Evolutionary conservation across 2,797 vertebrate species (phyloP).

Genomic region (Danio jaintianensis): DNA sequence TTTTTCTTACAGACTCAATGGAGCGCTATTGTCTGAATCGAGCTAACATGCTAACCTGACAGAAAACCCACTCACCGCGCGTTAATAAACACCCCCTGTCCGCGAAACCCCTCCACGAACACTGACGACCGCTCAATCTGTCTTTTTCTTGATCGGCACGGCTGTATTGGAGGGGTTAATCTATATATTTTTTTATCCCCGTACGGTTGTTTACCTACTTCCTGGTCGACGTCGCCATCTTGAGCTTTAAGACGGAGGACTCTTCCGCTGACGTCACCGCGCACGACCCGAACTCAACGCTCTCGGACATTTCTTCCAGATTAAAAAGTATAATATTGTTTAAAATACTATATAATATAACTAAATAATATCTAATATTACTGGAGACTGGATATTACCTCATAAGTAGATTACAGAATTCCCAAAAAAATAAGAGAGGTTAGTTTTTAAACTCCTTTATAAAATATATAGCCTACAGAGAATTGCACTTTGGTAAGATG

Average conservation of each 20-base stretch:
- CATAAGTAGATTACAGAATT: no score
- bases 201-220: constrained; percentile 63
- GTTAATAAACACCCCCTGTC: not conserved
- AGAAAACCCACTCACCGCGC: constrained; percentile 47
- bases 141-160: not conserved
- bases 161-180: constrained; percentile 38
- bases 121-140: constrained; percentile 23
- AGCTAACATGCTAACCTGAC: constrained; percentile 49
- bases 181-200: constrained; percentile 51
- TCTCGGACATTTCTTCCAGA: no score
- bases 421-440: no score
- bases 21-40: constrained; percentile 46
- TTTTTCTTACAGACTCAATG: constrained; percentile 30
- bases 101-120: constrained; percentile 19
- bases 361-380: no score
- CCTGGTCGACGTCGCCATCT: constrained; percentile 65
- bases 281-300: no score
- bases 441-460: no score
- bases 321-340: no score
- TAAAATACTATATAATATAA: no score
- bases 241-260: constrained; percentile 44
- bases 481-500: no score
- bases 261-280: constrained; percentile 57
- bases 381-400: no score
- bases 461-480: no score